Conservation (phyloP, 2,888 invertebrate genomes). For the Limulus polyphemus region DNA sequence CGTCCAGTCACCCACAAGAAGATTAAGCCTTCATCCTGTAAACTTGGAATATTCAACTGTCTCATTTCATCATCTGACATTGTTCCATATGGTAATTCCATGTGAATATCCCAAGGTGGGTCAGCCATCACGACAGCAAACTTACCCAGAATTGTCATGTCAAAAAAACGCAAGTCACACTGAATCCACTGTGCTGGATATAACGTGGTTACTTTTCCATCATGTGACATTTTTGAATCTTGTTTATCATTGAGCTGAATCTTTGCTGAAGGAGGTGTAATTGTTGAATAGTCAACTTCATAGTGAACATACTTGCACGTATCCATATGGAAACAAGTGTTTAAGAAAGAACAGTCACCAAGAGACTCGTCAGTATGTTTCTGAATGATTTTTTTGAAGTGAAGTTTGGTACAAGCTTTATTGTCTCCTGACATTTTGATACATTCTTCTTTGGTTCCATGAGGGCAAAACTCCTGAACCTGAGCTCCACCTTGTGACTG, state of each 20-base stretch:
- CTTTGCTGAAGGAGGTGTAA: conserved; percentile 11
- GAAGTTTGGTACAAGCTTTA: conserved; percentile 69
- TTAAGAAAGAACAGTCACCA: conserved; percentile 93
- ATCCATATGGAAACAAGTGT: conserved; percentile 98
- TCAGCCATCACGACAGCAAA: conserved; percentile 98
- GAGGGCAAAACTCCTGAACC: conserved; percentile 79
- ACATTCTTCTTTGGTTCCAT: conserved; percentile 86
- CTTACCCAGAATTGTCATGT: conserved; percentile 85
- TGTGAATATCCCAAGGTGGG: conserved; percentile 98
- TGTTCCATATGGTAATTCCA: conserved; percentile 96
- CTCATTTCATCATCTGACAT: conserved; percentile 99
- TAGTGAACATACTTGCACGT: conserved; percentile 96
- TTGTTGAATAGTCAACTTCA: conserved; percentile 59
- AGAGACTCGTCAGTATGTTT: conserved; percentile 85
- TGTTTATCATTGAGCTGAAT: conserved; percentile 10
- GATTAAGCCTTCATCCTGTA: conserved; percentile 90
- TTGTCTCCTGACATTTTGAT: conserved; percentile 37
- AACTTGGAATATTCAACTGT: conserved; percentile 77
- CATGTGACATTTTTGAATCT: conserved; percentile 12
- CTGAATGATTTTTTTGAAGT: conserved; percentile 93
- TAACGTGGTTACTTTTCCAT: conserved; percentile 35
- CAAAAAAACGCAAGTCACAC: conserved; percentile 80
- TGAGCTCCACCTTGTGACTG: conserved; percentile 74
- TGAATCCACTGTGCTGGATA: conserved; percentile 94
- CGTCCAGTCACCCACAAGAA: conserved; percentile 97